Conservation (phyloP, 2,888 invertebrate genomes). For the Mesoligia furuncula region DNA sequence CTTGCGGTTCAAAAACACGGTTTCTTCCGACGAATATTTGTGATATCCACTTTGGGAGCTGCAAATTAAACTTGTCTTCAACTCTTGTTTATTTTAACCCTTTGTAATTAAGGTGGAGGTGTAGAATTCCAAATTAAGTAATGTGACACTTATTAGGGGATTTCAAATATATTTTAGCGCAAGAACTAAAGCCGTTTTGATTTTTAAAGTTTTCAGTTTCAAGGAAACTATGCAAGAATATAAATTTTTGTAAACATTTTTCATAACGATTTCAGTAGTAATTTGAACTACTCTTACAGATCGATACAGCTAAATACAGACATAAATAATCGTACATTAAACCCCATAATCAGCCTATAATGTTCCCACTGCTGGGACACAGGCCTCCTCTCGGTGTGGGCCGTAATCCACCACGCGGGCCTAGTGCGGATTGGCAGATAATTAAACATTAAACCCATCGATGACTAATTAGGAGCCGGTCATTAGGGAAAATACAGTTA, state of each 20-base stretch:
- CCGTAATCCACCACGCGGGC: too few species aligned
- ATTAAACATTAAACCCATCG: neutral
- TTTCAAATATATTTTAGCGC: slow-evolving; percentile 12
- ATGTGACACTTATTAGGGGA: slow-evolving; percentile 55
- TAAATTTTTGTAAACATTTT: neutral
- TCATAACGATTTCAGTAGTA: neutral
- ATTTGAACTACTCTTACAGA: neutral
- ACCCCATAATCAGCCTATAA: too few species aligned
- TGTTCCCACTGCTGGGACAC: too few species aligned
- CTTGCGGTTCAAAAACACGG: slow-evolving; percentile 30
- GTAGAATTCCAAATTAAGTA: slow-evolving; percentile 58
- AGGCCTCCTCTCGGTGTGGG: too few species aligned
- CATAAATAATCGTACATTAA: neutral
- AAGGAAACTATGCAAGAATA: neutral
- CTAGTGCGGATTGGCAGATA: too few species aligned
- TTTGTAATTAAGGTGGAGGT: slow-evolving; percentile 58
- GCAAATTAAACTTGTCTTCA: slow-evolving; percentile 46
- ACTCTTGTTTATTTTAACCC: slow-evolving; percentile 58
- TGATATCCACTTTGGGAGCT: slow-evolving; percentile 11
- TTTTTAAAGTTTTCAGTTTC: neutral
- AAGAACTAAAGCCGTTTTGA: neutral
- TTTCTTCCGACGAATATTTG: slow-evolving; percentile 8
- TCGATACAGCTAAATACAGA: neutral
- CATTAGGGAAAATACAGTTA: neutral
- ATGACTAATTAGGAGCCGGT: slow-evolving; percentile 7